Conservation (phyloP, 2,888 invertebrate species). For the Drosophila histrio region DNA sequence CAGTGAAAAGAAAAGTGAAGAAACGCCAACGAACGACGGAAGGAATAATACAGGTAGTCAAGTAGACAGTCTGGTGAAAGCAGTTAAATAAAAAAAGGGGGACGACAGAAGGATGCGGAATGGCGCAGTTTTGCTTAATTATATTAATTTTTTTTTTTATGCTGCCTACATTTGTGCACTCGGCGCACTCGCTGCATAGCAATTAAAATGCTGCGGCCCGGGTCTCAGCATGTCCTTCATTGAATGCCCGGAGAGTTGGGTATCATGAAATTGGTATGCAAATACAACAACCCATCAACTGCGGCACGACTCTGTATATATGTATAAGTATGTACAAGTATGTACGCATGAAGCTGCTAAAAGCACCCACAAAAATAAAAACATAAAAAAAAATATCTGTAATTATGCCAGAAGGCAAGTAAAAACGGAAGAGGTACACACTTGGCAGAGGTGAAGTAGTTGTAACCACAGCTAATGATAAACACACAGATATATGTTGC, state of each 20-base stretch:
- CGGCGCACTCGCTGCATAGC: constrained; percentile 50
- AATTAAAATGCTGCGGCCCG: constrained; percentile 65
- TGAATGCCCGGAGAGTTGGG: constrained; percentile 46
- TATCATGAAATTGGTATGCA: constrained; percentile 71
- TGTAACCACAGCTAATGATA: constrained; percentile 14
- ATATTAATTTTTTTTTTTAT: constrained; percentile 77
- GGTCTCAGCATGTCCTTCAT: constrained; percentile 46
- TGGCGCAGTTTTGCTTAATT: constrained; percentile 73
- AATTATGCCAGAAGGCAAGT: constrained; percentile 42
- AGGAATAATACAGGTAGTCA: constrained; percentile 19
- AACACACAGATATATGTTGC: background rate
- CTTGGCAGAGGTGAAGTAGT: background rate
- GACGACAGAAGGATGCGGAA: background rate
- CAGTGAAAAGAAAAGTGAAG: constrained; percentile 53
- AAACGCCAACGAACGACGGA: constrained; percentile 17
- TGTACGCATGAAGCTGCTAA: constrained; percentile 47
- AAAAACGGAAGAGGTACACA: constrained; percentile 6
- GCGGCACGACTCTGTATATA: constrained; percentile 2
- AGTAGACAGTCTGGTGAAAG: constrained; percentile 24
- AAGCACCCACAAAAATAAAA: constrained; percentile 41
- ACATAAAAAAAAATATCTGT: constrained; percentile 41
- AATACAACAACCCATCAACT: constrained; percentile 44
- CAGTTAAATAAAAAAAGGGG: constrained; percentile 2
- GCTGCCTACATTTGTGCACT: constrained; percentile 56
- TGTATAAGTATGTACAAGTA: background rate